Evolutionary conservation across 2,888 invertebrate genomes (phyloP), one percentile per base, ranked within the genome.

Genomic region (Matsumyia berberina): DNA sequence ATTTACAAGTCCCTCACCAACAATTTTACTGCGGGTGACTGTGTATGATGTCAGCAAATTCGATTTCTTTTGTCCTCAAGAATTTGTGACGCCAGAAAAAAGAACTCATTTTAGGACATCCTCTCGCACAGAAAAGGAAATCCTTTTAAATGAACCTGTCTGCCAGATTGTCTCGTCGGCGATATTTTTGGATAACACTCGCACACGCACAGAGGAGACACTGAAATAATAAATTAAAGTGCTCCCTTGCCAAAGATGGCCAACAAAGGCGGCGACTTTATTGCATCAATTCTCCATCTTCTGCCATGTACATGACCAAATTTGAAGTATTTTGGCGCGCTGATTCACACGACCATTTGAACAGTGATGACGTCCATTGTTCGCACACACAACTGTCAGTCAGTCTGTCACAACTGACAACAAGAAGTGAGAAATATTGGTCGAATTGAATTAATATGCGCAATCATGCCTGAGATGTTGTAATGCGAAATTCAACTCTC

Each of bases 81-180:
- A n/a, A 24, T 1, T 49, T 19, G 19, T 35, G 49, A 49, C 64
- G 49, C 64, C 64, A 49, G 12, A 49, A 11, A 19, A 11, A 19
- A 12, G 17, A 7, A 37, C 4, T 49, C 49, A 64, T 49, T 64
- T 64, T 49, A 7, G 19, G 19, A 35, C 35, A 64, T 11, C n/a
- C 19, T 8, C 58, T 5, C 58, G n/a, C 37, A 29, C 39, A 17
- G 46, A 53, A 55, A 74, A 44, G 64, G 29, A 37, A 66, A 74
- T 66, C 57, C 57, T 66, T 74, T 66, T 57, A 76, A 76, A 76
- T 67, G 76, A 58, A 57, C 39, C 12, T 66, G 67, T 76, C 76
- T 76, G 76, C 76, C 66, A 15, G 66, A 39, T 53, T 58, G 76
- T 76, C 76, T 76, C 67, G 66, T 39, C 46, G 53, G 15, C 35